These are phyloP conservation scores for Ivindomyrus marchei DNA, from an alignment of 2,113 vertebrate genomes.

Conservation along the genomic window DNA sequence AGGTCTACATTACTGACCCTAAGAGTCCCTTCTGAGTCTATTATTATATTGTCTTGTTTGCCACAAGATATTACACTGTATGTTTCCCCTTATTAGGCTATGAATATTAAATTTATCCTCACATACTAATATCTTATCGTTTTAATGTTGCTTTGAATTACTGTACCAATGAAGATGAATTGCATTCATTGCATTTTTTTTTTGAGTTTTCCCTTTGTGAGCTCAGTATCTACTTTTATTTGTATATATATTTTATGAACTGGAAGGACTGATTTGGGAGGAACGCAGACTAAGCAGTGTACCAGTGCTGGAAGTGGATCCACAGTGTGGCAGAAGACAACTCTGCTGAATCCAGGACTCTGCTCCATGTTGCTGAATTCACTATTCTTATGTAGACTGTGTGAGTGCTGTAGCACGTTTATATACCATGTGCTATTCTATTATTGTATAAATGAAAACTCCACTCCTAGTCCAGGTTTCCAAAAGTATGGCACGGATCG, in stretches of 20 bases:
- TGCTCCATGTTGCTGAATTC: not conserved
- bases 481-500: not conserved
- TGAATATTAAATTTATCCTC: not conserved
- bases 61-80: conserved; percentile 1
- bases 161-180: not conserved
- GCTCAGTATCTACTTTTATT: not conserved
- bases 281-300: not conserved
- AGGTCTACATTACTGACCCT: not conserved
- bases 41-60: not conserved
- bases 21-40: not conserved
- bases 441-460: not conserved
- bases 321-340: not conserved
- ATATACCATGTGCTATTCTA: not conserved
- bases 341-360: not conserved
- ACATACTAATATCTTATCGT: conserved; percentile 2
- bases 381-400: not conserved
- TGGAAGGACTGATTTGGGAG: not conserved
- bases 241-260: not conserved
- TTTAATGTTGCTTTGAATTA: conserved; percentile 18
- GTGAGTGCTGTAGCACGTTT: not conserved
- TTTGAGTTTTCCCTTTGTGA: not conserved
- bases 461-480: not conserved
- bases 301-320: not conserved
- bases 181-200: not conserved
- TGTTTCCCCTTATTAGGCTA: not conserved